Evolutionary conservation across 1,140 invertebrate species (phyloP).

Genomic region (Eciton burchellii): DNA sequence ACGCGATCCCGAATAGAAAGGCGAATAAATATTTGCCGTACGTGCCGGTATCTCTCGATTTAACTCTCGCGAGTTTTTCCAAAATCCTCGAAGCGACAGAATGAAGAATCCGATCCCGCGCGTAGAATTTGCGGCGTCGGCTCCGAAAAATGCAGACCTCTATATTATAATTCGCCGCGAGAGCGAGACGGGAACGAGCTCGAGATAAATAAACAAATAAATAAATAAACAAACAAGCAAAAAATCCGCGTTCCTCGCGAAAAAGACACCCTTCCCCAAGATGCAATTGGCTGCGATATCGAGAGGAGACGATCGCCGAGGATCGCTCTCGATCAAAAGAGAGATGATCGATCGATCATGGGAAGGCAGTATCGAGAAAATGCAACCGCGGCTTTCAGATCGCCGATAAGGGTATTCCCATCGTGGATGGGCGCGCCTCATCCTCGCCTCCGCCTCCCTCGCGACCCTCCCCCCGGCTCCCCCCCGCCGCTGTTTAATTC

Average conservation of each 20-base stretch:
- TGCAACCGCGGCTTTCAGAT: constrained; percentile 5
- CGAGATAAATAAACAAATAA: not conserved
- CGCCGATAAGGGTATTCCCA: constrained; percentile 17
- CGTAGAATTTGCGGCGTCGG: too few species aligned
- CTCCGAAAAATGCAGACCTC: too few species aligned
- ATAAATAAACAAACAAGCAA: not conserved
- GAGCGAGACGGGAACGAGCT: not conserved
- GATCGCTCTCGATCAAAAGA: not conserved
- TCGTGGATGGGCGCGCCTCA: not conserved
- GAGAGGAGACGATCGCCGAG: too few species aligned
- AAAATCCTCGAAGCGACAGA: not conserved
- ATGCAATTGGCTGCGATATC: not conserved
- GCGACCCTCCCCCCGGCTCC: not conserved
- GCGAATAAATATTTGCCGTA: constrained; percentile 56
- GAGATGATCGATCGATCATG: not conserved
- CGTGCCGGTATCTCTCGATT: constrained; percentile 48
- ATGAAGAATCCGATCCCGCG: not conserved
- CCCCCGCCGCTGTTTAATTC: constrained; percentile 43
- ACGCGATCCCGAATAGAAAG: constrained; percentile 49
- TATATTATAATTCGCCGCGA: not conserved
- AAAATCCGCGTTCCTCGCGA: not conserved
- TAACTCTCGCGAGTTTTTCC: constrained; percentile 28
- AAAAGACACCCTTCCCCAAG: not conserved
- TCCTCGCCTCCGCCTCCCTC: not conserved
- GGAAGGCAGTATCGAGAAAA: not conserved